Evolutionary conservation across 2,888 invertebrate genomes (phyloP).

Genomic region (Zhengitettix transpicula): DNA sequence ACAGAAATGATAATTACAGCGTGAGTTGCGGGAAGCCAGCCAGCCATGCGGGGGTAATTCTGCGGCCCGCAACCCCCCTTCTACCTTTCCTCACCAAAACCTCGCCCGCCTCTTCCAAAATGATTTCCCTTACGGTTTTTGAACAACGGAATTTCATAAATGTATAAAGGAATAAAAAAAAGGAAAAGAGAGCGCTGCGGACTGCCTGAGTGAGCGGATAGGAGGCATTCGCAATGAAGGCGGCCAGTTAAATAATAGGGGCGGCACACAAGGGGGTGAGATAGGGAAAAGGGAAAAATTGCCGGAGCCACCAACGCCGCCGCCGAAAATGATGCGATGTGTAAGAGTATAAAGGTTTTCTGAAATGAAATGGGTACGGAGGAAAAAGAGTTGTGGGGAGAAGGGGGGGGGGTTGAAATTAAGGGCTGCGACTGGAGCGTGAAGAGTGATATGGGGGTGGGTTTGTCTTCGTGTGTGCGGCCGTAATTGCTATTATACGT

Average conservation of each 20-base stretch:
- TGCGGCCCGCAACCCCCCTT: background rate
- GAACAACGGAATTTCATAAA: conserved; percentile 10
- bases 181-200: background rate
- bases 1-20: conserved; percentile 6
- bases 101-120: background rate
- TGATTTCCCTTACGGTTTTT: conserved; percentile 10
- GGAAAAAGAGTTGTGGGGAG: background rate
- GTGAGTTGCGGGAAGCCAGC: background rate
- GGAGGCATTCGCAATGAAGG: background rate
- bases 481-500: background rate
- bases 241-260: background rate
- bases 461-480: too few relatives aligned
- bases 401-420: background rate
- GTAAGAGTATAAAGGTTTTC: background rate
- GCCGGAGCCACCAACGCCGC: background rate
- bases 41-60: conserved; percentile 5
- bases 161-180: conserved; percentile 4
- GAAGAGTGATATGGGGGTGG: background rate
- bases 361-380: background rate
- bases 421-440: background rate
- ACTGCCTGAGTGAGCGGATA: background rate
- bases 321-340: background rate
- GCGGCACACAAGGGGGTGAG: too few relatives aligned
- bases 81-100: background rate
- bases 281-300: background rate